These are phyloP conservation scores for Tinea pellionella DNA, from an alignment of 2,888 invertebrate species.

Conservation along the genomic window DNA sequence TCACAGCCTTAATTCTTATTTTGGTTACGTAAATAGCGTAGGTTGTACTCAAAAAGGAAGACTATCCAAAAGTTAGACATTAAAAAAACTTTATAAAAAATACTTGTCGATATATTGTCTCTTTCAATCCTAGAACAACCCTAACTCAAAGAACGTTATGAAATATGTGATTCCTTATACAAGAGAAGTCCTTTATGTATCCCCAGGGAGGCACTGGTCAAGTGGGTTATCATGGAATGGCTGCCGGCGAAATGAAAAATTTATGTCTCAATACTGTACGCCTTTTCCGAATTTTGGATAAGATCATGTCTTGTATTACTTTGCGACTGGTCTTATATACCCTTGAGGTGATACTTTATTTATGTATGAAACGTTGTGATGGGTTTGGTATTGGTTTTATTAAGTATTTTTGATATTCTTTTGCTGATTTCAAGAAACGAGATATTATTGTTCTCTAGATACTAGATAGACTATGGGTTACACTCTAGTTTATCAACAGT, in stretches of 20 bases:
- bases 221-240: constrained; percentile 64
- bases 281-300: constrained; percentile 12
- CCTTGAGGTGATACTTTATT: not conserved
- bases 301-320: constrained; percentile 37
- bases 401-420: not conserved
- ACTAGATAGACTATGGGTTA: too few species aligned
- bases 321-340: constrained; percentile 18
- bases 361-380: not conserved
- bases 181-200: constrained; percentile 66
- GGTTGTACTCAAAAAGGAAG: too few species aligned
- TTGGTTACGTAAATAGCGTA: too few species aligned
- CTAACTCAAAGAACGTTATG: constrained; percentile 37
- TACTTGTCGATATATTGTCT: constrained; percentile 20
- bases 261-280: constrained; percentile 59
- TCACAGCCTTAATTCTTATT: too few species aligned
- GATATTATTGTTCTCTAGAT: too few species aligned
- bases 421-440: too few species aligned
- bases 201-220: constrained; percentile 60
- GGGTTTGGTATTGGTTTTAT: not conserved
- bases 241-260: constrained; percentile 65
- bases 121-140: not conserved
- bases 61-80: too few species aligned
- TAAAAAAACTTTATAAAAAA: too few species aligned
- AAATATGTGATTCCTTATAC: constrained; percentile 69
- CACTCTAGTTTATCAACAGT: too few species aligned